Conservation (phyloP, 2,888 invertebrate genomes). For the Agapetus fuscipes region DNA sequence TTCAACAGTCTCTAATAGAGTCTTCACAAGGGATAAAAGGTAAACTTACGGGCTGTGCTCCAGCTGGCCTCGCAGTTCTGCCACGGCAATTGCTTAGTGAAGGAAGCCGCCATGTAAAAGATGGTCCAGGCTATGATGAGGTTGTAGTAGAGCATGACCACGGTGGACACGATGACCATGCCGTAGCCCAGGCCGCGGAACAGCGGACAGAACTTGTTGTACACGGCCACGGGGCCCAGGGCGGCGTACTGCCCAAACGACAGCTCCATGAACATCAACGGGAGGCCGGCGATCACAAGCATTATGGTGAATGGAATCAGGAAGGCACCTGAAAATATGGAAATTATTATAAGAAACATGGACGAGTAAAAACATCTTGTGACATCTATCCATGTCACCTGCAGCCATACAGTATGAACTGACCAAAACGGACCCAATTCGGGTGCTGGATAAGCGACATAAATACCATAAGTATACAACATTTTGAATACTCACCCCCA, state of each 20-base stretch:
- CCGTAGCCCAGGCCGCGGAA: slow-evolving; percentile 66
- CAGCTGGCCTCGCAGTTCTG: slow-evolving; percentile 60
- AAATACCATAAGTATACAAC: too few species aligned
- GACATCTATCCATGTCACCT: too few species aligned
- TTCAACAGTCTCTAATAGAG: too few species aligned
- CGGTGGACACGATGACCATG: slow-evolving; percentile 66
- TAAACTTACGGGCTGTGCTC: slow-evolving; percentile 58
- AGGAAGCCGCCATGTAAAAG: slow-evolving; percentile 63
- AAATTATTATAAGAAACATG: too few species aligned
- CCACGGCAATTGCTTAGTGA: slow-evolving; percentile 59
- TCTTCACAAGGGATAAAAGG: too few species aligned
- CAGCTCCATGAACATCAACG: slow-evolving; percentile 78
- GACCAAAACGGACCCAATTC: too few species aligned
- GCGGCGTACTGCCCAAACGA: slow-evolving; percentile 77
- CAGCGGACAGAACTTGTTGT: slow-evolving; percentile 68
- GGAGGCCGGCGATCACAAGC: slow-evolving; percentile 70
- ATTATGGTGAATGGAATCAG: slow-evolving; percentile 75
- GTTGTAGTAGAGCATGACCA: slow-evolving; percentile 69
- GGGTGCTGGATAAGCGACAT: too few species aligned
- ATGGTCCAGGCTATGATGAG: slow-evolving; percentile 71
- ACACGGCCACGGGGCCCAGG: slow-evolving; percentile 68
- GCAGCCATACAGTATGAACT: too few species aligned
- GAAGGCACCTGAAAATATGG: slow-evolving; percentile 54
- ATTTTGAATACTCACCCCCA: too few species aligned
- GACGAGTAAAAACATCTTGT: too few species aligned